Evolutionary conservation across 2,888 invertebrate genomes (phyloP), one percentile per base, ranked within the genome.

Genomic region (Rutpela maculata): DNA sequence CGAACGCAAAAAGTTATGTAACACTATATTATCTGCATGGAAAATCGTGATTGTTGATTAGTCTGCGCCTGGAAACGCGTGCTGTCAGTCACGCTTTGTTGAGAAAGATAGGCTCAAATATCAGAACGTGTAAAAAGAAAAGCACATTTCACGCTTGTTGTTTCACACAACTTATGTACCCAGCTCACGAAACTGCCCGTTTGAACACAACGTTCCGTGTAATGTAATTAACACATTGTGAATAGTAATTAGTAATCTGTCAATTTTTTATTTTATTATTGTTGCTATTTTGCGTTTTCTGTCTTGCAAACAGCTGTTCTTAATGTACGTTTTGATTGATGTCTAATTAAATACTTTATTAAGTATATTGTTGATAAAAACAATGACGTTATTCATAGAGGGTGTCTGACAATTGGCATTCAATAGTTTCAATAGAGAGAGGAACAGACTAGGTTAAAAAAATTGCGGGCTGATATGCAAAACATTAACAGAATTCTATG

Each of bases 11-110:
- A 73, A 56, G 57, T 67, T 38, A 35, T 65, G 59, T 72, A 72
- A 72, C 66, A 17, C 67, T 19, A 43, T 43, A 66, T 56, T 68
- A 75, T 75, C 71, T 22, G 26, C 57, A 57, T 12, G 56, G 66
- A 72, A 75, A 78, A 78, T 78, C 78, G 78, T 75, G 78, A 78
- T 35, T 35, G 31, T 7, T 35, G 31, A 35, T 75, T 68, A 57
- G 56, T 38, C 76, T 79, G 76, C 77, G 78, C 81, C 81, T 72
- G 73, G 76, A 70, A 80, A 78, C 79, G 79, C 82, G 82, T 76
- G 78, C 76, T 79, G 67, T 65, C 76, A 63, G 74, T 74, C 74
- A 74, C 74, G 74, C 66, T 70, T 67, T 55, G 72, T 76, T 76
- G 68, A 63, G 74, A 68, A 67, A 68, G 74, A 66, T 60, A 73